A percentile compares a stretch with the other conserved stretches of the same genome.
These are phyloP conservation scores for Macheiramphus alcinus DNA, from an alignment of 2,113 vertebrate species.

Conservation along the genomic window DNA sequence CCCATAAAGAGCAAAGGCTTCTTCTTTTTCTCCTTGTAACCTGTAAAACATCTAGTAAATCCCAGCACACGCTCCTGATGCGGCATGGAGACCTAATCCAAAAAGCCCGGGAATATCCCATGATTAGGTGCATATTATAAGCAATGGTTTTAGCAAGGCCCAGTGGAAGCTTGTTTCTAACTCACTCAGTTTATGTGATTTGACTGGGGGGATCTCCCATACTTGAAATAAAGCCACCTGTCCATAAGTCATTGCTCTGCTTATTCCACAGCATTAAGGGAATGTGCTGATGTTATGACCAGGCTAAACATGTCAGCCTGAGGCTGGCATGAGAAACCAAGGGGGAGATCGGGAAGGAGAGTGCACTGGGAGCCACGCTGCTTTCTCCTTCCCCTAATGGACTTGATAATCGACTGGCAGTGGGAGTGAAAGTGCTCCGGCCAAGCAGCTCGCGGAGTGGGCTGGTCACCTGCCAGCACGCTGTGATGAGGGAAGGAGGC, in stretches of 20 bases:
- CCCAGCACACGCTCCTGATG: not conserved
- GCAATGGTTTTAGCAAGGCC: not conserved
- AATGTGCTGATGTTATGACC: not conserved
- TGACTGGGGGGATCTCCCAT: not conserved
- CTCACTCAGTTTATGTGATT: not conserved
- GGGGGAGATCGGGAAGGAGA: not conserved
- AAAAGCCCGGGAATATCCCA: not conserved
- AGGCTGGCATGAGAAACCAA: not conserved
- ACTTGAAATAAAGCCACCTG: not conserved
- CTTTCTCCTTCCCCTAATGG: not conserved
- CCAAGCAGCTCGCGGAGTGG: not conserved
- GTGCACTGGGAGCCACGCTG: not conserved
- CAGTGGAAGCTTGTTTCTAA: not conserved
- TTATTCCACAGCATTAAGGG: not conserved
- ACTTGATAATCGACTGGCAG: not conserved
- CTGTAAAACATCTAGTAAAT: not conserved
- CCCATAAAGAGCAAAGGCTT: slow-evolving; percentile 27
- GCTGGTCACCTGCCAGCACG: not conserved
- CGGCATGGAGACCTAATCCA: not conserved
- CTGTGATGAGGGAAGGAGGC: not conserved
- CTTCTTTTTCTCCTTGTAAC: not conserved
- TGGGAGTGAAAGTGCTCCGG: not conserved
- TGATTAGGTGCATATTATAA: not conserved
- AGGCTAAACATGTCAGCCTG: not conserved
- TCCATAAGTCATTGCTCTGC: not conserved